A percentile compares a stretch with the other conserved stretches of the same genome.
These are phyloP conservation scores for Erebia aethiops DNA, from an alignment of 2,888 invertebrate genomes.

Conservation along the genomic window DNA sequence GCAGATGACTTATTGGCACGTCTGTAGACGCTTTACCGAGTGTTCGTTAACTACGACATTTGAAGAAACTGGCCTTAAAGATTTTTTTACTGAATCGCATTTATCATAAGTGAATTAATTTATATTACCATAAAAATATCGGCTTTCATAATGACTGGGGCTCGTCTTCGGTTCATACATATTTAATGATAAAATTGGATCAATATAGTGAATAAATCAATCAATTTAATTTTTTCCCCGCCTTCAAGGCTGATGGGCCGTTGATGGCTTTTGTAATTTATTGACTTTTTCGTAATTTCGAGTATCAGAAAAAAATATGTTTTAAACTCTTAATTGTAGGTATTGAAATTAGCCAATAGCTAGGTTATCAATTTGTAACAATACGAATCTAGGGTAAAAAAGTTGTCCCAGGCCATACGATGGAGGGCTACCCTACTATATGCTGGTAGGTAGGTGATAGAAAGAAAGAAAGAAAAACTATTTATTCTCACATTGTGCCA, in stretches of 20 bases:
- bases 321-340: neutral
- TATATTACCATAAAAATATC: constrained; percentile 74
- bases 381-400: neutral
- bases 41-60: constrained; percentile 68
- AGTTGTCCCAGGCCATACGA: too few relatives aligned
- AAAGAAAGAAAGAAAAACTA: too few relatives aligned
- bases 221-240: constrained; percentile 48
- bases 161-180: constrained; percentile 57
- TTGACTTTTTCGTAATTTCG: neutral
- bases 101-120: constrained; percentile 80
- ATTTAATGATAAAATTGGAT: constrained; percentile 60
- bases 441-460: too few relatives aligned
- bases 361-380: neutral
- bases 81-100: constrained; percentile 58
- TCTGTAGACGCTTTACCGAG: constrained; percentile 43
- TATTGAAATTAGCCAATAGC: neutral
- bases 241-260: constrained; percentile 33
- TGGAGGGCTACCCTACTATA: too few relatives aligned
- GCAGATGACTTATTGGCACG: constrained; percentile 29
- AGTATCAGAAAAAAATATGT: neutral
- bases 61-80: constrained; percentile 60
- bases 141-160: constrained; percentile 67
- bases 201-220: constrained; percentile 51
- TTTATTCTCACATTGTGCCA: too few relatives aligned
- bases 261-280: constrained; percentile 26